These are phyloP conservation scores for Drosophila erecta DNA, from an alignment of 1,140 invertebrate genomes.

Conservation along the genomic window DNA sequence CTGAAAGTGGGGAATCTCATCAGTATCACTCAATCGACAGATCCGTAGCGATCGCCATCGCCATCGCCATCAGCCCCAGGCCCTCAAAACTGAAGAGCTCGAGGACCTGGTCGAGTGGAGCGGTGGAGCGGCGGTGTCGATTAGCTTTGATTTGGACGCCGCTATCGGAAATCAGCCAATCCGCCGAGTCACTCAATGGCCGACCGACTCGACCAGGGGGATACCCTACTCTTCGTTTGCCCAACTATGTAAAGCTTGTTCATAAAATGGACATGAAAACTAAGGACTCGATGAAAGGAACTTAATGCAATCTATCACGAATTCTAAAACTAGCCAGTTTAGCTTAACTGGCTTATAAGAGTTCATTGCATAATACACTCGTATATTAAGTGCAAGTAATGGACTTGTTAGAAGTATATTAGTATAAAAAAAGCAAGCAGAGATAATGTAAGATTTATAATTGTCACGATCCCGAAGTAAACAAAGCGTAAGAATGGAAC, in stretches of 20 bases:
- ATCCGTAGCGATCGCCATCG: background rate
- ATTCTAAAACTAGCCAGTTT: too few relatives aligned
- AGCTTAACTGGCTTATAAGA: too few relatives aligned
- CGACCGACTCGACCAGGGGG: background rate
- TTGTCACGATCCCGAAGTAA: background rate
- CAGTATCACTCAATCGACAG: background rate
- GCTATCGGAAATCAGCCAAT: slow-evolving; percentile 12
- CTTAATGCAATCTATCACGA: too few relatives aligned
- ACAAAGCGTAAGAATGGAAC: background rate
- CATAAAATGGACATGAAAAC: too few relatives aligned
- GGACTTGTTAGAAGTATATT: too few relatives aligned
- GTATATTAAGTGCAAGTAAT: too few relatives aligned
- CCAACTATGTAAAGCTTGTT: too few relatives aligned
- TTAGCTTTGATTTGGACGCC: slow-evolving; percentile 39
- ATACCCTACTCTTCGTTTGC: slow-evolving; percentile 10
- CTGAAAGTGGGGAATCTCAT: slow-evolving; percentile 23
- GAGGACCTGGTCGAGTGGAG: slow-evolving; percentile 25
- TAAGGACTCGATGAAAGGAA: too few relatives aligned
- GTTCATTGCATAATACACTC: too few relatives aligned
- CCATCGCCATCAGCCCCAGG: slow-evolving; percentile 13
- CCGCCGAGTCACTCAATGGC: slow-evolving; percentile 4
- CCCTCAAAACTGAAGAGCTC: slow-evolving; percentile 33
- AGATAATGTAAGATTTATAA: background rate
- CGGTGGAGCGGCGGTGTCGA: slow-evolving; percentile 9
- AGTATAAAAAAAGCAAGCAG: too few relatives aligned